These are phyloP conservation scores for Nomada fabriciana DNA, from an alignment of 2,888 invertebrate genomes.

Conservation along the genomic window DNA sequence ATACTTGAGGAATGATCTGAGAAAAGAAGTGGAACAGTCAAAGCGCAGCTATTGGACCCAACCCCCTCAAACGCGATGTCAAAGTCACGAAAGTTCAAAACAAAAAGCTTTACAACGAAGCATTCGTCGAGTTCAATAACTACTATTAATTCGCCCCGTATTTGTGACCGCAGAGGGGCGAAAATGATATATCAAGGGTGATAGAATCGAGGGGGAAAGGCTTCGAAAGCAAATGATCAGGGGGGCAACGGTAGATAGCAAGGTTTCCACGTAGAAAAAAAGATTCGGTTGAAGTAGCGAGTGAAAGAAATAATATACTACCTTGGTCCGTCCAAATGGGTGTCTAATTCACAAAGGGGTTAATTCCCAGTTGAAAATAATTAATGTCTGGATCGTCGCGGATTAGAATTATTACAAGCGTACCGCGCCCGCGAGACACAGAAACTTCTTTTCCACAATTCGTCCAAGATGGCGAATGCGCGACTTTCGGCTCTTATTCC, in stretches of 20 bases:
- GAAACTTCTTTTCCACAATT: constrained; percentile 84
- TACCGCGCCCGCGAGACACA: constrained; percentile 79
- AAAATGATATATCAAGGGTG: neutral
- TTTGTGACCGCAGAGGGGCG: neutral
- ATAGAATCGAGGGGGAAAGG: neutral
- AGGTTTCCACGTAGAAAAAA: constrained; percentile 80
- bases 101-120: constrained; percentile 47
- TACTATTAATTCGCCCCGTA: neutral
- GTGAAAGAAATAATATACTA: constrained; percentile 86
- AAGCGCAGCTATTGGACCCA: constrained; percentile 42
- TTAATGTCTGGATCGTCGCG: constrained; percentile 82
- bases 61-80: constrained; percentile 66
- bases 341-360: constrained; percentile 88
- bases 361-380: constrained; percentile 83
- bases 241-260: constrained; percentile 44
- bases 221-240: constrained; percentile 14
- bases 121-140: neutral
- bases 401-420: constrained; percentile 78
- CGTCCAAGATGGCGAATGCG: constrained; percentile 85
- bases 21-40: neutral
- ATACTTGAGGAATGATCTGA: neutral
- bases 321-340: constrained; percentile 93
- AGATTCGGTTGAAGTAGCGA: constrained; percentile 83
- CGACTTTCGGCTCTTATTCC: constrained; percentile 83
- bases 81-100: constrained; percentile 63